Evolutionary conservation across 2,113 vertebrate species (phyloP).

Genomic region (Alligator mississippiensis): DNA sequence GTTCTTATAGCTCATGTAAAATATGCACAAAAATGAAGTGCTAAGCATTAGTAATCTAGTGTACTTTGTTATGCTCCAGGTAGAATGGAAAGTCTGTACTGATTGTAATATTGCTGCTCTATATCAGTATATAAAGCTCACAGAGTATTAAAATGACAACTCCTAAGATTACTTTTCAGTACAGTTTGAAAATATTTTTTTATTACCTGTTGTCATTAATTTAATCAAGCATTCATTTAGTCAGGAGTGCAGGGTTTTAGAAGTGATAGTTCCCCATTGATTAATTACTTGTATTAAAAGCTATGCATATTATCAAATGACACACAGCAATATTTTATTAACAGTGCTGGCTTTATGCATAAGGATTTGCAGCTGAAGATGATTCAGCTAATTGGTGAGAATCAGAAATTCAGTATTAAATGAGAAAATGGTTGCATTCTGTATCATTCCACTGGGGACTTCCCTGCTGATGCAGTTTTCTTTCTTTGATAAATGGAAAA

Average conservation of each 20-base stretch:
- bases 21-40: neutral
- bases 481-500: neutral
- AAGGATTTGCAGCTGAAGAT: constrained; percentile 18
- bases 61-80: constrained; percentile 40
- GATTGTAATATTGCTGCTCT: constrained; percentile 68
- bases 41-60: constrained; percentile 11
- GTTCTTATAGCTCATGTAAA: constrained; percentile 10
- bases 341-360: constrained; percentile 13
- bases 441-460: neutral
- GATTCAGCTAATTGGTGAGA: neutral
- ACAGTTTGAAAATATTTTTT: constrained; percentile 75
- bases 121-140: constrained; percentile 68
- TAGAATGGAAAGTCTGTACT: constrained; percentile 40
- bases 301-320: constrained; percentile 45
- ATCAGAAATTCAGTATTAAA: constrained; percentile 9
- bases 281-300: constrained; percentile 51
- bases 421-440: neutral
- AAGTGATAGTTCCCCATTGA: constrained; percentile 51
- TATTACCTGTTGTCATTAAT: constrained; percentile 69
- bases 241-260: constrained; percentile 50
- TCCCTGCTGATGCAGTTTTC: neutral
- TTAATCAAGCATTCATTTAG: constrained; percentile 57
- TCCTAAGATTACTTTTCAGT: constrained; percentile 67
- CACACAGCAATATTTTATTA: constrained; percentile 45
- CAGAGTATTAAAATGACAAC: constrained; percentile 76